phyloP scores from a whole-genome alignment of 2,797 vertebrate genomes.

The Lithobates sylvaticus region DNA sequence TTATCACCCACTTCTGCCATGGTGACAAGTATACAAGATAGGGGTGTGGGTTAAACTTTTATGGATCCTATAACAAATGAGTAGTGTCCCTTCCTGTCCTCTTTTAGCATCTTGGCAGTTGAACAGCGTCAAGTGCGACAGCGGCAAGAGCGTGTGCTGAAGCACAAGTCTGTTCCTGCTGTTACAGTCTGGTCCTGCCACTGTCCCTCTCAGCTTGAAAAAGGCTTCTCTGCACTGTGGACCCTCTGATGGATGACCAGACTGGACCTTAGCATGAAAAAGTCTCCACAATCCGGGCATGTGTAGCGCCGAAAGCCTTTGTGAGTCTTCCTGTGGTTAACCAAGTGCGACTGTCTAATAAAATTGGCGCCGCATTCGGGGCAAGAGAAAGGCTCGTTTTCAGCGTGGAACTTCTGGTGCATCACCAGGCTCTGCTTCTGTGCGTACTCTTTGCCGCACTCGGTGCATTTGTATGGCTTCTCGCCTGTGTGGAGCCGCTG shows the following conservation, averaged over 20 bases:
- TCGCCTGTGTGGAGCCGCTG: conserved; percentile 68
- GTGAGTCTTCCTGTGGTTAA: conserved; percentile 30
- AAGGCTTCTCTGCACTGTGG: conserved; percentile 11
- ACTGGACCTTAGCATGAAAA: conserved; percentile 35
- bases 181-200: neutral
- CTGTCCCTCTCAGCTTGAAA: neutral
- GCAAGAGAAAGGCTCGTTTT: conserved; percentile 29
- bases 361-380: conserved; percentile 31
- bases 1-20: neutral
- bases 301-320: conserved; percentile 4
- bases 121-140: neutral
- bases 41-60: too few species aligned
- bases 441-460: conserved; percentile 26
- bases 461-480: conserved; percentile 25
- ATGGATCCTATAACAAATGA: too few species aligned
- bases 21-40: too few species aligned
- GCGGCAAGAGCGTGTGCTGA: neutral
- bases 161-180: neutral
- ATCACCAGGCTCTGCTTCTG: conserved; percentile 23
- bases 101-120: neutral
- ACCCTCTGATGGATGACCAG: conserved; percentile 39
- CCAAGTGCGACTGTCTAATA: conserved; percentile 9
- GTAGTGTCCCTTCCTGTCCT: neutral
- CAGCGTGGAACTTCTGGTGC: conserved; percentile 42
- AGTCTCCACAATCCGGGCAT: conserved; percentile 16